These are phyloP conservation scores for Augochlora pura DNA, from an alignment of 1,140 invertebrate species.

Conservation along the genomic window DNA sequence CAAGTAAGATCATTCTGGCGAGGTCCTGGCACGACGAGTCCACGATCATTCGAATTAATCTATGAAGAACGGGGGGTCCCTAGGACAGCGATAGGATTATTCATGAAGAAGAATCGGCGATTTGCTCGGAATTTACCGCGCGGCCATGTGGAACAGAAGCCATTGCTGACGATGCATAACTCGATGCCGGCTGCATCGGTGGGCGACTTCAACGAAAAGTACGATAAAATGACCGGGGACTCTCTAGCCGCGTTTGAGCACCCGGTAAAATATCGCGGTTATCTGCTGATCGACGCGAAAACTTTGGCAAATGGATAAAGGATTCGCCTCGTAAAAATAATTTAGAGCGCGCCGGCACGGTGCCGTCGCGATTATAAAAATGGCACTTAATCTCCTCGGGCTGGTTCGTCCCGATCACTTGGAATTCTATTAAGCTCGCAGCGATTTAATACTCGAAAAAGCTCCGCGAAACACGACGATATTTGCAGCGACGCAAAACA, in stretches of 20 bases:
- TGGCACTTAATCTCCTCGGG: not conserved
- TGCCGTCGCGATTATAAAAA: not conserved
- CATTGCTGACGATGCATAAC: slow-evolving; percentile 34
- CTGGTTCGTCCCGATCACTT: not conserved
- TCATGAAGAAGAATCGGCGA: slow-evolving; percentile 19
- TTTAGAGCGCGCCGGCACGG: not conserved
- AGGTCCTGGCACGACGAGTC: no score
- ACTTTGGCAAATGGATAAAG: slow-evolving; percentile 38
- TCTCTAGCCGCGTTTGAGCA: not conserved
- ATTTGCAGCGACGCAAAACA: no score
- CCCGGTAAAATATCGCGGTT: slow-evolving; percentile 38
- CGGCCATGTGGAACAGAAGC: not conserved
- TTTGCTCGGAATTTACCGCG: slow-evolving; percentile 11
- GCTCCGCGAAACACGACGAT: no score
- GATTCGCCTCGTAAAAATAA: slow-evolving; percentile 21
- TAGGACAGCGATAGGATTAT: slow-evolving; percentile 7
- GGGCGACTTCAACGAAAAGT: slow-evolving; percentile 36
- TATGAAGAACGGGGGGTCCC: not conserved
- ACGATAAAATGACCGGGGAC: slow-evolving; percentile 43
- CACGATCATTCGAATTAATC: no score
- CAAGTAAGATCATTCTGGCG: no score
- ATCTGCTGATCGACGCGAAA: slow-evolving; percentile 45
- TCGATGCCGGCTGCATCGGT: slow-evolving; percentile 34
- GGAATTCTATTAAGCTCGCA: not conserved
- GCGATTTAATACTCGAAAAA: no score